Evolutionary conservation across 2,888 invertebrate genomes (phyloP), one percentile per base, ranked within the genome.

Genomic region (Blastobasis lacticolella): DNA sequence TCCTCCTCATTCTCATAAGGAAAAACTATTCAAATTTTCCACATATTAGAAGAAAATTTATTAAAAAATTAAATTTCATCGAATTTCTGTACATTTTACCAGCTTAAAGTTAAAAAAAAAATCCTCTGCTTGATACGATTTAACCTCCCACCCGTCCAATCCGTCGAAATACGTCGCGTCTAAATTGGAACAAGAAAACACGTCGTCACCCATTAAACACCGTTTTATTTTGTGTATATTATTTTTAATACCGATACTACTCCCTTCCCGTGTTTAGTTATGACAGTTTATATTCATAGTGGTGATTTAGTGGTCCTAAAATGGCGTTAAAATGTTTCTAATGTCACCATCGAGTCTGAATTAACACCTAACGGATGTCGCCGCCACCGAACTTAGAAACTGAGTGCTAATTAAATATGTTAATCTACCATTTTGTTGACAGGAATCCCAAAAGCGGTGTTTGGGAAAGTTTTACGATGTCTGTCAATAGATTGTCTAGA

Each of bases 151-250:
- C 23, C 23, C 23, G 23, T 23, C 23, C 23, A 23, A 59, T 64
- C 61, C 58, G 69, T 66, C 66, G 64, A 69, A 66, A 64, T 64
- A 61, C 55, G 57, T 54, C 54, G 46, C 23, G 43, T 38, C 63
- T 61, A 59, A 57, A 64, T 63, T 63, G 62, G 65, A 69, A 67
- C 64, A 57, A 40, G 47, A 10, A 10, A 38, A 38, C 23, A 46
- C 46, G 58, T 62, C 63, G 63, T 67, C 57, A 54, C 57, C 58
- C 58, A 60, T 61, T 59, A 64, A 67, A 61, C 53, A 50, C 48
- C 49, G 53, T 52, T 50, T 59, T 53, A 52, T 49, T 55, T 48
- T 10, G 47, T 5, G 45, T 45, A 10, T 5, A 6, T 45, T 10
- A 36, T 45, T 23, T 23, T 23, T 23, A 23, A 23, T 23, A 23